Percentiles rank a stretch among this genome's conserved stretches.
Conservation (phyloP, 2,113 vertebrate species). For the Garra rufa region DNA sequence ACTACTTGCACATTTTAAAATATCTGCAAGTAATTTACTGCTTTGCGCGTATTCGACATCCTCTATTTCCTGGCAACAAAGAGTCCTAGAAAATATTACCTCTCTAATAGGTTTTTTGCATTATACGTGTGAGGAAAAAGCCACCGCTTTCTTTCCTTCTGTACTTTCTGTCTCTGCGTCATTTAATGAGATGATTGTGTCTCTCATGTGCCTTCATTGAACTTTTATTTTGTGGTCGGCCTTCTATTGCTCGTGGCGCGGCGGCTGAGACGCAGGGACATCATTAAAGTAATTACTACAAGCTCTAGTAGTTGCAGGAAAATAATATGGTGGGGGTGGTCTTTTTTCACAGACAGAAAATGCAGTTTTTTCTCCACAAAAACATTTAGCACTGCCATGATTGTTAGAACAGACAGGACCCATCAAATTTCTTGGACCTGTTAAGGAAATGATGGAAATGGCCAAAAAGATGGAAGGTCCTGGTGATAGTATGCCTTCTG, state of each 20-base stretch:
- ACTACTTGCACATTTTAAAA: constrained; percentile 31
- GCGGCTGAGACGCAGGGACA: constrained; percentile 70
- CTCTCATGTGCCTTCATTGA: constrained; percentile 65
- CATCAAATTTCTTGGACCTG: constrained; percentile 67
- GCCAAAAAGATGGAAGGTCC: constrained; percentile 49
- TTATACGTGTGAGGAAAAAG: not conserved
- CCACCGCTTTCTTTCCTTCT: not conserved
- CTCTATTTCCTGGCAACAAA: constrained; percentile 20
- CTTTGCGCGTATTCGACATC: constrained; percentile 10
- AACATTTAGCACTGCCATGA: constrained; percentile 66
- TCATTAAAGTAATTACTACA: constrained; percentile 78
- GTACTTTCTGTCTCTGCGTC: constrained; percentile 46
- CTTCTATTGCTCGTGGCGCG: constrained; percentile 65
- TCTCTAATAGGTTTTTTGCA: constrained; percentile 35
- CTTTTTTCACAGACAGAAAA: constrained; percentile 53
- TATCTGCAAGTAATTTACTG: constrained; percentile 28
- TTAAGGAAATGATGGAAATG: constrained; percentile 29
- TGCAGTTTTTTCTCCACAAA: constrained; percentile 63
- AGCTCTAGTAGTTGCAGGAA: constrained; percentile 76
- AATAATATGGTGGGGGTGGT: constrained; percentile 68
- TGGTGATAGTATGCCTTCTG: not conserved
- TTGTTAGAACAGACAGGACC: constrained; percentile 74
- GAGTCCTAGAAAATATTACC: constrained; percentile 1
- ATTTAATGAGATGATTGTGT: constrained; percentile 68
- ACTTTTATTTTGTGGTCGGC: constrained; percentile 68